A percentile compares a stretch with the other conserved stretches of the same genome.
These are phyloP conservation scores for Sminthurinus aureus DNA, from an alignment of 2,888 invertebrate species.

Conservation along the genomic window DNA sequence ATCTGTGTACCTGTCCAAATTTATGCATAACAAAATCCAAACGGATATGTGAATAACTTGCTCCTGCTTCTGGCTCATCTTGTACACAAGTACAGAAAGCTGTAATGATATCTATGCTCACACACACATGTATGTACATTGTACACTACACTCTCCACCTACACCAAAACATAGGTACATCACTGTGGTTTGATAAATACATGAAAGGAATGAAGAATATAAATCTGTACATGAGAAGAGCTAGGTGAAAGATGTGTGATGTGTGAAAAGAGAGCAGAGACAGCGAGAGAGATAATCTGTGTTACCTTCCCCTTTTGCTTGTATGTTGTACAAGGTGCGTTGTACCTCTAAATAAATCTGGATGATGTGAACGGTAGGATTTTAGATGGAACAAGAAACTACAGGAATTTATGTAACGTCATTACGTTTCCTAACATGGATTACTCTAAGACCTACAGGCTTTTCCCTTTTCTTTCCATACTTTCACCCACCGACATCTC, in stretches of 20 bases:
- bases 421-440: constrained; percentile 19
- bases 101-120: too few relatives aligned
- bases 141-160: too few relatives aligned
- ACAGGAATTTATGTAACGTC: constrained; percentile 19
- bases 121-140: too few relatives aligned
- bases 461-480: not conserved
- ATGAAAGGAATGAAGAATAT: not conserved
- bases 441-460: constrained; percentile 8
- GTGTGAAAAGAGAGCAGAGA: not conserved
- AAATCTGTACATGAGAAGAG: too few relatives aligned
- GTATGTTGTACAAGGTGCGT: not conserved
- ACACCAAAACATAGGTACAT: not conserved
- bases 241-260: too few relatives aligned
- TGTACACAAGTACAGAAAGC: too few relatives aligned
- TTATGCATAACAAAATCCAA: too few relatives aligned
- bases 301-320: not conserved
- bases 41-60: too few relatives aligned
- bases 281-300: not conserved
- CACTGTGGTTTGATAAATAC: not conserved
- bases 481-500: not conserved
- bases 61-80: too few relatives aligned
- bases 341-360: constrained; percentile 22
- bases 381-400: not conserved
- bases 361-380: constrained; percentile 15
- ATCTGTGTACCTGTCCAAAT: too few relatives aligned